Percentiles rank a stretch among this genome's conserved stretches.
Evolutionary conservation across 2,797 vertebrate genomes (phyloP).

Genomic region (Pseudochirops cupreus): DNA sequence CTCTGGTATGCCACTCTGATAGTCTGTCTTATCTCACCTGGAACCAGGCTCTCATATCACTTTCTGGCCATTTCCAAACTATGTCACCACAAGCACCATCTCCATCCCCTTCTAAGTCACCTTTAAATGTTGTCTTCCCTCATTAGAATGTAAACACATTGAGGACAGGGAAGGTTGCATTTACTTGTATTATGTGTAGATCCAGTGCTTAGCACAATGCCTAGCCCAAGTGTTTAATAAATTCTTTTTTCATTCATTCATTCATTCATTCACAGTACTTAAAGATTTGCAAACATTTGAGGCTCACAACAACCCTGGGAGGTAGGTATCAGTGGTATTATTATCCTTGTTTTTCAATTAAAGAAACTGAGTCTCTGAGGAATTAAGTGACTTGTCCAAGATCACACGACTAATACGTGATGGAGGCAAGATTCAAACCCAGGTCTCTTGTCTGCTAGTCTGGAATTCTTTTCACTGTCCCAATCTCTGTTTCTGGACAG

Average conservation of each 20-base stretch:
- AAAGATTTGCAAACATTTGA: background rate
- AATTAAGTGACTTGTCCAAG: background rate
- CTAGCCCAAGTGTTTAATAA: background rate
- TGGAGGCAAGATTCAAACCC: too few species aligned
- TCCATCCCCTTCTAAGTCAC: background rate
- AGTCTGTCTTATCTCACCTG: background rate
- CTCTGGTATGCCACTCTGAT: background rate
- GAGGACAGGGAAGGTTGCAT: background rate
- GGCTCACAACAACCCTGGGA: background rate
- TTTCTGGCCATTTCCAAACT: background rate
- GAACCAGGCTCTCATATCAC: background rate
- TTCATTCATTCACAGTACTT: background rate
- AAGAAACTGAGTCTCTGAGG: background rate
- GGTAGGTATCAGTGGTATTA: background rate
- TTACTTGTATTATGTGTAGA: background rate
- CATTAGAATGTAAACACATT: background rate
- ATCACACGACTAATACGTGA: background rate
- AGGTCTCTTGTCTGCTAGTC: background rate
- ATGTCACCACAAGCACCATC: background rate
- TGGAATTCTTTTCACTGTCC: background rate
- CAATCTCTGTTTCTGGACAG: background rate
- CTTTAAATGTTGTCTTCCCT: background rate
- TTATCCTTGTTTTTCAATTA: background rate
- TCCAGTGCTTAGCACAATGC: background rate
- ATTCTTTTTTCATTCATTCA: background rate